A percentile compares a stretch with the other conserved stretches of the same genome.
These are phyloP conservation scores for Loripinus fragilis DNA, from an alignment of 2,888 invertebrate species.

Conservation along the genomic window DNA sequence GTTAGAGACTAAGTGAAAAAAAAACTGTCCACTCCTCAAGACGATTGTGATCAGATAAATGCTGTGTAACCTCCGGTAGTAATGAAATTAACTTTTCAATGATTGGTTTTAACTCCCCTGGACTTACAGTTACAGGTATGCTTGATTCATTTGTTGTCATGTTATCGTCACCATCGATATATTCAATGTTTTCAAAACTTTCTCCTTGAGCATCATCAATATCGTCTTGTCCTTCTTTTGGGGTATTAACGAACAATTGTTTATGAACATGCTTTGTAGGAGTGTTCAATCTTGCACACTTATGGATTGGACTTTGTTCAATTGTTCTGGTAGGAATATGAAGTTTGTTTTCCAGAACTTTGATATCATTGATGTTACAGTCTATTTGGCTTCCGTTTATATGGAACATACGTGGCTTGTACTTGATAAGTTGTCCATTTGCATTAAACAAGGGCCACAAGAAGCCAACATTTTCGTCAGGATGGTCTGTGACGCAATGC, in stretches of 20 bases:
- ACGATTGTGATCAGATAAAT: too few relatives aligned
- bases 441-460: too few relatives aligned
- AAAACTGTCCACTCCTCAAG: too few relatives aligned
- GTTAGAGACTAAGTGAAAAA: too few relatives aligned
- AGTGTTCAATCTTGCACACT: conserved; percentile 10
- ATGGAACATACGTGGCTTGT: too few relatives aligned
- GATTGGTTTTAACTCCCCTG: neutral
- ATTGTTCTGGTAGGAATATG: conserved; percentile 3
- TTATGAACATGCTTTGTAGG: conserved; percentile 20
- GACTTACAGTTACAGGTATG: neutral
- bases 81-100: neutral
- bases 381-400: too few relatives aligned
- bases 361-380: too few relatives aligned
- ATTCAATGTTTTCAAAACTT: neutral
- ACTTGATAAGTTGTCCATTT: too few relatives aligned
- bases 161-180: neutral
- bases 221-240: neutral
- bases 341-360: neutral
- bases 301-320: conserved; percentile 23
- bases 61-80: too few relatives aligned
- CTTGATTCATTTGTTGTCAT: neutral
- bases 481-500: too few relatives aligned
- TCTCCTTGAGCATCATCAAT: too few relatives aligned
- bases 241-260: neutral
- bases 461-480: too few relatives aligned